Conservation (phyloP, 1,140 invertebrate genomes). For the Lepidurus couesii region DNA sequence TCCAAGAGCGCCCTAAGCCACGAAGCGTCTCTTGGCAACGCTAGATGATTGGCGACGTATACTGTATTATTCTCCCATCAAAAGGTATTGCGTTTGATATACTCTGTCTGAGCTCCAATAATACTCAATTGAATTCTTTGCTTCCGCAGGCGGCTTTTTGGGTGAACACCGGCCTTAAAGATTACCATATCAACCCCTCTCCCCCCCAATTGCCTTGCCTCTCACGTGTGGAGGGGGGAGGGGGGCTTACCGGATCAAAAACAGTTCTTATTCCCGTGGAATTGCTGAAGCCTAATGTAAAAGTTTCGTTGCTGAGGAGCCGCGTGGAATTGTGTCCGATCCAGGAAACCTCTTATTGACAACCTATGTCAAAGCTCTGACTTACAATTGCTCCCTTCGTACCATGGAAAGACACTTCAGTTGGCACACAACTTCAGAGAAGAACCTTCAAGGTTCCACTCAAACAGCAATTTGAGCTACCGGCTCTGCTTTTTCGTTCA, state of each 20-base stretch:
- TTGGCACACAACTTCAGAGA: background rate
- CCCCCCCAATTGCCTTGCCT: background rate
- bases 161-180: background rate
- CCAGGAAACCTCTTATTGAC: background rate
- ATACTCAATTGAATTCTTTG: slow-evolving; percentile 5
- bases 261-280: background rate
- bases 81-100: slow-evolving; percentile 9
- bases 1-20: background rate
- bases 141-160: background rate
- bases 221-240: background rate
- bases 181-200: background rate
- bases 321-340: slow-evolving; percentile 9
- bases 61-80: background rate
- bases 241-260: background rate
- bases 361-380: slow-evolving; percentile 5
- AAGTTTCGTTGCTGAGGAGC: background rate
- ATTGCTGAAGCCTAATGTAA: slow-evolving; percentile 15
- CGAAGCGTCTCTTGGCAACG: slow-evolving; percentile 3
- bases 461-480: background rate
- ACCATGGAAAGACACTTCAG: background rate
- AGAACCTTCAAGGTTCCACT: background rate
- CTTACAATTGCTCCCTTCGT: background rate
- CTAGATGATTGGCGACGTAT: slow-evolving; percentile 9
- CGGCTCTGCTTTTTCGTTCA: background rate
- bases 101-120: background rate